Evolutionary conservation across 2,797 vertebrate species (phyloP).

Genomic region (Anguilla marmorata): DNA sequence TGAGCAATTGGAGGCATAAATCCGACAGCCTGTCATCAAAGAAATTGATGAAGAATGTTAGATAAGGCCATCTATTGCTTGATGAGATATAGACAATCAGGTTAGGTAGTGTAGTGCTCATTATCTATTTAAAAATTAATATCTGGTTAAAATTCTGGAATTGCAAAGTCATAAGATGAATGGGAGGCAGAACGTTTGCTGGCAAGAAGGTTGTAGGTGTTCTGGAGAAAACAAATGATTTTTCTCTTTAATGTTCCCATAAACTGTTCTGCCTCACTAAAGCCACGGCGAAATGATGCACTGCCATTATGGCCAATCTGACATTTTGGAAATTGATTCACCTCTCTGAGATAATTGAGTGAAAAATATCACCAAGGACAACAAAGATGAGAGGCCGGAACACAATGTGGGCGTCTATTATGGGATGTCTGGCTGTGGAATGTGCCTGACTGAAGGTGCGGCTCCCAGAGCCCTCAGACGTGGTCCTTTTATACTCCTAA

Average conservation of each 20-base stretch:
- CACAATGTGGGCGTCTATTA: slow-evolving; percentile 36
- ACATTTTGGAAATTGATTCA: slow-evolving; percentile 36
- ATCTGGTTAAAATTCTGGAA: no score
- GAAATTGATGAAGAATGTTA: no score
- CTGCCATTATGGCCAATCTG: slow-evolving; percentile 22
- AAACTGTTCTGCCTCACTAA: slow-evolving; percentile 42
- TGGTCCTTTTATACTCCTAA: not conserved
- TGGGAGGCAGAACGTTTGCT: not conserved
- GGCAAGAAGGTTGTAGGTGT: not conserved
- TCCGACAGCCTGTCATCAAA: no score
- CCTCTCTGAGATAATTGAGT: slow-evolving; percentile 31
- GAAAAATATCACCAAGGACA: slow-evolving; percentile 7
- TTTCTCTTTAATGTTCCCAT: slow-evolving; percentile 10
- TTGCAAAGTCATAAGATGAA: not conserved
- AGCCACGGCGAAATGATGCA: slow-evolving; percentile 45
- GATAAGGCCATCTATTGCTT: no score
- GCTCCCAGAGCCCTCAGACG: not conserved
- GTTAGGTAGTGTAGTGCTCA: no score
- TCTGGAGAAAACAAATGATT: slow-evolving; percentile 1
- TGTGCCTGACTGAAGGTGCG: not conserved
- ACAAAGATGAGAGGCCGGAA: not conserved
- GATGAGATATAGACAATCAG: no score
- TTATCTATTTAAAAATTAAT: no score
- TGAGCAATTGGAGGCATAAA: no score
- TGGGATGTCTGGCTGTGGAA: slow-evolving; percentile 32